Evolutionary conservation across 2,797 vertebrate species (phyloP).

Genomic region (Danio tinwini): DNA sequence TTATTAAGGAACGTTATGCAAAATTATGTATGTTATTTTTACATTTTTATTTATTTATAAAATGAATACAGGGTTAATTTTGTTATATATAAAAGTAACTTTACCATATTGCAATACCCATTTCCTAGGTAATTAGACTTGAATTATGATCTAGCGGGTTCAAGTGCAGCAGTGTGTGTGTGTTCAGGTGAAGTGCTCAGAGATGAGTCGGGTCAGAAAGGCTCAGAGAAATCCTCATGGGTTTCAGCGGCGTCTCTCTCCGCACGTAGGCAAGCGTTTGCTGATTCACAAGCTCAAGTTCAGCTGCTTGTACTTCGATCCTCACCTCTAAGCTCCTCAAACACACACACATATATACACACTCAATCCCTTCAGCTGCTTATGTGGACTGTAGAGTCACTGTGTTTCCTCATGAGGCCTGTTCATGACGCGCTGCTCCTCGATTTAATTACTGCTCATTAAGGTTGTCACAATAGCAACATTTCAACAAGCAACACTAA

Average conservation of each 20-base stretch:
- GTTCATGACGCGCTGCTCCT: not conserved
- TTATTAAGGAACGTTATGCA: no score
- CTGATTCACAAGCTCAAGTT: slow-evolving; percentile 53
- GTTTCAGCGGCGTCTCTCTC: slow-evolving; percentile 19
- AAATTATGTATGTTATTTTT: no score
- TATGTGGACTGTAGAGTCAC: slow-evolving; percentile 31
- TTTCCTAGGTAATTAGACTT: no score
- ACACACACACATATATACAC: slow-evolving; percentile 30
- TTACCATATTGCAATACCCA: no score
- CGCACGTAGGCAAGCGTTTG: slow-evolving; percentile 62
- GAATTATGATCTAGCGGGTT: no score
- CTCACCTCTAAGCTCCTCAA: slow-evolving; percentile 36
- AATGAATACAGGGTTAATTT: no score
- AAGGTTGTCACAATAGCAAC: not conserved
- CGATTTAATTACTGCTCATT: not conserved
- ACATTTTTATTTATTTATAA: no score
- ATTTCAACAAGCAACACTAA: not conserved
- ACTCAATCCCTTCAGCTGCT: slow-evolving; percentile 2
- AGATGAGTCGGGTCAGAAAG: slow-evolving; percentile 60
- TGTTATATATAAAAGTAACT: no score
- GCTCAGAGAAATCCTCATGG: not conserved
- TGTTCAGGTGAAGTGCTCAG: not conserved
- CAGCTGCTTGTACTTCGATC: slow-evolving; percentile 42
- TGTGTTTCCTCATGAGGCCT: not conserved
- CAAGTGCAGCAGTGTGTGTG: no score